These are phyloP conservation scores for Mylabris sibirica DNA, from an alignment of 2,888 invertebrate genomes.

Conservation along the genomic window DNA sequence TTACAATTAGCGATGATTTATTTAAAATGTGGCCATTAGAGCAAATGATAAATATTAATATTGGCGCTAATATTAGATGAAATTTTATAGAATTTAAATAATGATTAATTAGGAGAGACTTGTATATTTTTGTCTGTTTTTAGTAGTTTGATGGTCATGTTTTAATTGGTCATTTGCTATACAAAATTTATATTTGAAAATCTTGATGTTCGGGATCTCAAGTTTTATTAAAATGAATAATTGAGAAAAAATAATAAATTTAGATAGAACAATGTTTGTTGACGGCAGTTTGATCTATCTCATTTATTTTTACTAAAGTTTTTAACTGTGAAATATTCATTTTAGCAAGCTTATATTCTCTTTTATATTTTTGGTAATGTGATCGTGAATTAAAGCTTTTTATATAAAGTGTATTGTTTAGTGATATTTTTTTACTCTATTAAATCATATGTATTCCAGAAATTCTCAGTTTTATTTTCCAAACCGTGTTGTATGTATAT, in stretches of 20 bases:
- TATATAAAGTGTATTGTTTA: slow-evolving; percentile 61
- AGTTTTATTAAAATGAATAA: slow-evolving; percentile 47
- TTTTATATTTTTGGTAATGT: slow-evolving; percentile 58
- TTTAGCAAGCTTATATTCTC: slow-evolving; percentile 48
- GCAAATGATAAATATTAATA: slow-evolving; percentile 2
- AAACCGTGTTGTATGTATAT: no score
- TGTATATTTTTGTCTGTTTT: slow-evolving; percentile 36
- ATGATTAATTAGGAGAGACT: slow-evolving; percentile 15
- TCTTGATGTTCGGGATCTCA: slow-evolving; percentile 54
- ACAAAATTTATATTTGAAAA: slow-evolving; percentile 47
- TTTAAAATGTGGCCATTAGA: slow-evolving; percentile 46
- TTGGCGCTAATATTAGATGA: slow-evolving; percentile 12
- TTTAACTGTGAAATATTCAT: slow-evolving; percentile 45
- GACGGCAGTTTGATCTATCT: slow-evolving; percentile 40
- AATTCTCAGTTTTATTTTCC: slow-evolving; percentile 1
- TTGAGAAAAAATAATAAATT: slow-evolving; percentile 40
- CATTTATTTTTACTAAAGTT: slow-evolving; percentile 41
- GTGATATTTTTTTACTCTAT: slow-evolving; percentile 62
- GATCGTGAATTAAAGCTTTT: slow-evolving; percentile 61
- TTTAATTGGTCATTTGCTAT: slow-evolving; percentile 40
- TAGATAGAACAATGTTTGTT: slow-evolving; percentile 24
- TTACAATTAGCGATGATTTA: slow-evolving; percentile 48
- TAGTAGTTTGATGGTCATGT: slow-evolving; percentile 38
- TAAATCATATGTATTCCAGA: slow-evolving; percentile 59
- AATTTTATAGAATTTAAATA: slow-evolving; percentile 10